A percentile compares a stretch with the other conserved stretches of the same genome.
These are phyloP conservation scores for Pyrgus malvae DNA, from an alignment of 2,888 invertebrate genomes.

Conservation along the genomic window DNA sequence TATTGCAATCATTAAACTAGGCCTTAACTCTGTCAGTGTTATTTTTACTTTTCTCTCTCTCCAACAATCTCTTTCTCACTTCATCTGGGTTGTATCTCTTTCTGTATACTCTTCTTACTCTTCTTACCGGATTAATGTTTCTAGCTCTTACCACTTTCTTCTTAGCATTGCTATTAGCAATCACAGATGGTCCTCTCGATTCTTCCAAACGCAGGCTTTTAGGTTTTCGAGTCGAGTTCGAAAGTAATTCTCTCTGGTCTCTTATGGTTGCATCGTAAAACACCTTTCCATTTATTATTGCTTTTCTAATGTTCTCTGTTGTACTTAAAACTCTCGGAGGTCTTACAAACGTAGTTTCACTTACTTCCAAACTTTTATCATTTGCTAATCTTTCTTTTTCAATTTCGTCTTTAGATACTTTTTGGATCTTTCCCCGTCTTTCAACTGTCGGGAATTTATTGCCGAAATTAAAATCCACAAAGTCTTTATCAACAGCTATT, in stretches of 20 bases:
- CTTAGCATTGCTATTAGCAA: slow-evolving; percentile 50
- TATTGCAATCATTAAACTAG: neutral
- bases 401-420: slow-evolving; percentile 70
- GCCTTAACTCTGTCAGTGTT: slow-evolving; percentile 35
- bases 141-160: slow-evolving; percentile 61
- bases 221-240: slow-evolving; percentile 52
- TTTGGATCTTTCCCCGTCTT: slow-evolving; percentile 64
- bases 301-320: slow-evolving; percentile 69
- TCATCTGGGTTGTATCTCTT: slow-evolving; percentile 77
- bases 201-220: slow-evolving; percentile 48
- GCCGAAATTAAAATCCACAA: slow-evolving; percentile 63
- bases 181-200: slow-evolving; percentile 48
- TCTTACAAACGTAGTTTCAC: slow-evolving; percentile 69
- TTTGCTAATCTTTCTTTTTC: slow-evolving; percentile 54
- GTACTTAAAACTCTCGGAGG: slow-evolving; percentile 69
- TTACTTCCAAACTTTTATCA: slow-evolving; percentile 71
- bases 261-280: slow-evolving; percentile 73
- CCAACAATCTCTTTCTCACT: slow-evolving; percentile 73
- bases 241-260: slow-evolving; percentile 58
- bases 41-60: slow-evolving; percentile 60
- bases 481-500: slow-evolving; percentile 64
- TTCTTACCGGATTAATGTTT: slow-evolving; percentile 65
- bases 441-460: slow-evolving; percentile 63
- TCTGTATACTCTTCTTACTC: slow-evolving; percentile 69
- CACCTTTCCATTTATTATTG: slow-evolving; percentile 72